Percentiles rank a stretch among this genome's conserved stretches.
These are phyloP conservation scores for Nephrotoma guestfalica DNA, from an alignment of 2,888 invertebrate species.

Conservation along the genomic window DNA sequence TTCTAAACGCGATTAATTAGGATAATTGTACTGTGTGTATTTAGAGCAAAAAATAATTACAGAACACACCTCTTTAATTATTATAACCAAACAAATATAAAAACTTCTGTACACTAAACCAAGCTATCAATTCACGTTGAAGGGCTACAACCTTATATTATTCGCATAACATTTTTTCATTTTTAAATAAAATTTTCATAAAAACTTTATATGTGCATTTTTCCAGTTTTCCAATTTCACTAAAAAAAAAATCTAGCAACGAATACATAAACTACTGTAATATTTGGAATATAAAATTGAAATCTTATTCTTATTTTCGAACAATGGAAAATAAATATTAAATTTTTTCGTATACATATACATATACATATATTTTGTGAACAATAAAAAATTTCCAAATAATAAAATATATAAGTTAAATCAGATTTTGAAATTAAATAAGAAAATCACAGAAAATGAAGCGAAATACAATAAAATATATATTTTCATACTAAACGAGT, in stretches of 20 bases:
- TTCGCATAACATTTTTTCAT: neutral
- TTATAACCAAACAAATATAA: neutral
- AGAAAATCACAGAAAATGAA: neutral
- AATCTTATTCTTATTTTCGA: neutral
- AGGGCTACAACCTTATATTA: neutral
- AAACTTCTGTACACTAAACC: neutral
- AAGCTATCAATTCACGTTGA: neutral
- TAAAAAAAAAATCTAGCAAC: neutral
- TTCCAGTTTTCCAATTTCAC: neutral
- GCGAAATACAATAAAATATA: neutral
- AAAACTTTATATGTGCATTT: neutral
- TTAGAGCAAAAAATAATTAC: neutral
- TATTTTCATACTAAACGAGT: neutral
- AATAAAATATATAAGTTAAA: neutral
- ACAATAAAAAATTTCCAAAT: neutral
- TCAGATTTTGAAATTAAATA: neutral
- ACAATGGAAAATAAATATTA: neutral
- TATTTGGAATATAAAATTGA: neutral
- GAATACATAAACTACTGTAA: neutral
- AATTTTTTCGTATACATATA: neutral
- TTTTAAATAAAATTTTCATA: neutral
- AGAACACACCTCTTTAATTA: neutral
- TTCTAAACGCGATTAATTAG: neutral
- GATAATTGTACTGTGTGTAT: neutral
- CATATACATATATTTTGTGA: neutral